These are phyloP conservation scores for Dastarcus helophoroides DNA, from an alignment of 2,888 invertebrate genomes.

Conservation along the genomic window DNA sequence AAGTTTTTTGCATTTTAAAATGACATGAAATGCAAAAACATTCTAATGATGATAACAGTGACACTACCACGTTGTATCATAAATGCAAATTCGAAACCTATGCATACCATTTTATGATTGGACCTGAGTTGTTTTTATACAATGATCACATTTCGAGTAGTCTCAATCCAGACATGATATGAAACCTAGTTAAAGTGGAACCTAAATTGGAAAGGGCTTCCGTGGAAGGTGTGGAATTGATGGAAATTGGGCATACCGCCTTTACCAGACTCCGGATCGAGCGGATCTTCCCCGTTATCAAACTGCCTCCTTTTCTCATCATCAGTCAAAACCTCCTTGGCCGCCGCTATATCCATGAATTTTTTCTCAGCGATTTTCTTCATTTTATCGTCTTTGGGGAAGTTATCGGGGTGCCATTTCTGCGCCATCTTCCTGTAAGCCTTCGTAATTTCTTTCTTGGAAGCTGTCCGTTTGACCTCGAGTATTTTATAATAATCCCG, in stretches of 20 bases:
- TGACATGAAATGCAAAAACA: no score
- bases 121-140: no score
- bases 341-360: conserved; percentile 97
- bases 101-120: no score
- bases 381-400: conserved; percentile 64
- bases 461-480: conserved; percentile 80
- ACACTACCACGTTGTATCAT: no score
- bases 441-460: conserved; percentile 86
- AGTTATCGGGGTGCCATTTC: conserved; percentile 99
- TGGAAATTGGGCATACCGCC: conserved; percentile 68
- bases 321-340: conserved; percentile 86
- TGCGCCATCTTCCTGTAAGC: conserved; percentile 95
- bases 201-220: conserved; percentile 91
- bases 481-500: conserved; percentile 97
- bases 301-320: conserved; percentile 88
- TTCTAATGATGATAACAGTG: no score
- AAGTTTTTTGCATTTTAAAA: no score
- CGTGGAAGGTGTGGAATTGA: conserved; percentile 59
- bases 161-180: no score
- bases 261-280: conserved; percentile 81
- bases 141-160: no score
- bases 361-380: conserved; percentile 93
- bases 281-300: conserved; percentile 91
- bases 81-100: no score
- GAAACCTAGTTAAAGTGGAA: conserved; percentile 89